A percentile compares a stretch with the other conserved stretches of the same genome.
Evolutionary conservation across 1,140 invertebrate genomes (phyloP).

Genomic region (Hyphantria cunea): DNA sequence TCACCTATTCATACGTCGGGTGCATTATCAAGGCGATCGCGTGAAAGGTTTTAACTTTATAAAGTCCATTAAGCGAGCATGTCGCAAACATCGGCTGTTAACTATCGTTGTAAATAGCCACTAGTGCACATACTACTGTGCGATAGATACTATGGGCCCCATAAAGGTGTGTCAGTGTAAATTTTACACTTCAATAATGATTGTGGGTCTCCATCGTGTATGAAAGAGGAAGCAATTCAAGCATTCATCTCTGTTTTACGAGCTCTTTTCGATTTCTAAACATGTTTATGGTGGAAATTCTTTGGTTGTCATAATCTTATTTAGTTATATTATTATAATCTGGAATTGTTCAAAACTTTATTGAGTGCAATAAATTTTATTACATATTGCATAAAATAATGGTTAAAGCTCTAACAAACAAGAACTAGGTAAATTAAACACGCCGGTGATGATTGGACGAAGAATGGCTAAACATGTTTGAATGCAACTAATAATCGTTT

Average conservation of each 20-base stretch:
- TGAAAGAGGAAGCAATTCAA: conserved; percentile 54
- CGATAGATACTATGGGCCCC: conserved; percentile 32
- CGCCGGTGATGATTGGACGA: too few relatives aligned
- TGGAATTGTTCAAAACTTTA: conserved; percentile 3
- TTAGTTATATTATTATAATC: conserved; percentile 22
- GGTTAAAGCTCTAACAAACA: neutral
- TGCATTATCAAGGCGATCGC: conserved; percentile 60
- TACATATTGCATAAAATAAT: neutral
- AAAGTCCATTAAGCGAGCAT: conserved; percentile 65
- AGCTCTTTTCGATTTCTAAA: conserved; percentile 55
- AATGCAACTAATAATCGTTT: too few relatives aligned
- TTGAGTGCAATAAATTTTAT: conserved; percentile 15
- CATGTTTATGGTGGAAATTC: conserved; percentile 55
- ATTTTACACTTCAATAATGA: conserved; percentile 68
- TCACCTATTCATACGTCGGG: conserved; percentile 74
- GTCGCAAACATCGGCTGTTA: conserved; percentile 54
- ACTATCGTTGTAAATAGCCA: conserved; percentile 55
- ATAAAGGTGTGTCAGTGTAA: conserved; percentile 63
- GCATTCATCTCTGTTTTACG: conserved; percentile 56
- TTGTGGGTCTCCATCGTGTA: conserved; percentile 40
- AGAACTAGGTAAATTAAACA: too few relatives aligned
- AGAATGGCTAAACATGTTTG: too few relatives aligned
- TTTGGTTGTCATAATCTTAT: conserved; percentile 44
- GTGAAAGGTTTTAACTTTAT: conserved; percentile 67
- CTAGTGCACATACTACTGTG: conserved; percentile 26